phyloP scores from a whole-genome alignment of 2,113 vertebrate species.

The Syngnathus floridae region DNA sequence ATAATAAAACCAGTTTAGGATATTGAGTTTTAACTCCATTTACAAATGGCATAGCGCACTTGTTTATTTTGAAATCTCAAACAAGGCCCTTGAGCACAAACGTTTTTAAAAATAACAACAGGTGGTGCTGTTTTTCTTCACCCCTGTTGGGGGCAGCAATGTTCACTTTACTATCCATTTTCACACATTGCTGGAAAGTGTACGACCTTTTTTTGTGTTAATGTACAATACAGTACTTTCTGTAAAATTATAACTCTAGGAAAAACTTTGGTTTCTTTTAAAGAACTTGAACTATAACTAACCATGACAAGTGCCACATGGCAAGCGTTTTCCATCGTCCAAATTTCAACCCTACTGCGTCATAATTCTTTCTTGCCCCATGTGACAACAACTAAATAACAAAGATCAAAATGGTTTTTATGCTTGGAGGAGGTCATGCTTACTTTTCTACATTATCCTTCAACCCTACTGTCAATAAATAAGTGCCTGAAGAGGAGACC shows the following conservation, averaged over 20 bases:
- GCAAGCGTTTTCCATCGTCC: too few species aligned
- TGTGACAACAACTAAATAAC: not conserved
- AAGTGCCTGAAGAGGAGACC: not conserved
- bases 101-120: not conserved
- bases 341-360: too few species aligned
- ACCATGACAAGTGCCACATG: too few species aligned
- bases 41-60: not conserved
- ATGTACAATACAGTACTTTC: too few species aligned
- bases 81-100: not conserved
- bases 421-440: not conserved
- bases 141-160: not conserved
- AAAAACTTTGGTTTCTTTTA: too few species aligned
- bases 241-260: too few species aligned
- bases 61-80: not conserved
- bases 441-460: not conserved
- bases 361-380: not conserved
- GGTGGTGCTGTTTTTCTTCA: not conserved
- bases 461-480: too few species aligned
- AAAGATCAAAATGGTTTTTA: not conserved
- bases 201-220: too few species aligned
- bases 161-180: not conserved
- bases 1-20: not conserved
- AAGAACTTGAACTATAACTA: too few species aligned
- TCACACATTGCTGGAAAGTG: too few species aligned
- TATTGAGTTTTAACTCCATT: too few species aligned